A percentile compares a stretch with the other conserved stretches of the same genome.
phyloP scores from a whole-genome alignment of 2,797 vertebrate genomes.

The Limosa lapponica region DNA sequence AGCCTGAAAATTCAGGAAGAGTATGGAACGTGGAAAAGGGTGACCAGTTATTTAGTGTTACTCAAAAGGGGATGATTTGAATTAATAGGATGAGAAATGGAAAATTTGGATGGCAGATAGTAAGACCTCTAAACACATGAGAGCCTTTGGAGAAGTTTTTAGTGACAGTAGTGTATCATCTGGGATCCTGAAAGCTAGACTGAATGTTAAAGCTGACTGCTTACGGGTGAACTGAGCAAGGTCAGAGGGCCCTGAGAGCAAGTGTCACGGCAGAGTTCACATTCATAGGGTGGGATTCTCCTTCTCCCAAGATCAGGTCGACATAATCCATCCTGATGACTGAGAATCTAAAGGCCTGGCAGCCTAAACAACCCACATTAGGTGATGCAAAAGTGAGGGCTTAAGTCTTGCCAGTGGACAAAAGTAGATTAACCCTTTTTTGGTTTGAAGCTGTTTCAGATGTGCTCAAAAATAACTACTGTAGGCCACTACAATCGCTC shows the following conservation, averaged over 20 bases:
- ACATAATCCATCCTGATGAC: background rate
- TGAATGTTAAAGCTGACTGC: background rate
- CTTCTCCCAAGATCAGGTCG: background rate
- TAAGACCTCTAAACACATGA: background rate
- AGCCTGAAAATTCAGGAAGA: background rate
- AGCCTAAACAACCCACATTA: background rate
- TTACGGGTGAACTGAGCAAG: background rate
- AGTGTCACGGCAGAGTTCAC: background rate
- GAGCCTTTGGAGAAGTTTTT: background rate
- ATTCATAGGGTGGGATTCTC: background rate
- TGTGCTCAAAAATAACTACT: slow-evolving; percentile 20
- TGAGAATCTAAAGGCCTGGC: background rate
- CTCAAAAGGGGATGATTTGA: fast-evolving
- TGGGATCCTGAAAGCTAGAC: background rate
- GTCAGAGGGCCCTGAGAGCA: background rate
- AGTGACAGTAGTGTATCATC: fast-evolving
- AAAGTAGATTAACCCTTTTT: background rate
- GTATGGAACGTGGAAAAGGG: background rate
- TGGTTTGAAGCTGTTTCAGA: background rate
- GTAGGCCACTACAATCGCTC: background rate
- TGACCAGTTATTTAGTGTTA: background rate
- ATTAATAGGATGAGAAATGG: background rate
- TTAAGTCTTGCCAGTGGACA: background rate
- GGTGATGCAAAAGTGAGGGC: background rate
- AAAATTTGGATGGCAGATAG: background rate